Conservation (phyloP, 2,888 invertebrate species). For the Drosophila paramelanica region DNA sequence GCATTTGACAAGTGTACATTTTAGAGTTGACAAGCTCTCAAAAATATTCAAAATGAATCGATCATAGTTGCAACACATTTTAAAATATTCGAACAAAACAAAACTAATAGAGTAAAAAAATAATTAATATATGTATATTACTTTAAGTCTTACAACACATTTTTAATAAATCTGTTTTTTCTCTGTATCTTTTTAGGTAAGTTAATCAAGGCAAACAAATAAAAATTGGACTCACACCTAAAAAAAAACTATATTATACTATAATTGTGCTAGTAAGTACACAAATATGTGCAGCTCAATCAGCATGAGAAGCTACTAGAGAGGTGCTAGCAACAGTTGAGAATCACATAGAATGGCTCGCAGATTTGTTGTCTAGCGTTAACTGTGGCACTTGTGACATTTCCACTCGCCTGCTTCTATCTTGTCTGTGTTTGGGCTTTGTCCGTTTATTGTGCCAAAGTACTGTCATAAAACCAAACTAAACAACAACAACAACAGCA, state of each 20-base stretch:
- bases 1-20: not conserved
- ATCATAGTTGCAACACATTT: not conserved
- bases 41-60: not conserved
- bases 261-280: too few species aligned
- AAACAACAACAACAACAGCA: slow-evolving; percentile 2
- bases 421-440: slow-evolving; percentile 33
- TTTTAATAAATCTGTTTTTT: not conserved
- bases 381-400: slow-evolving; percentile 8
- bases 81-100: too few species aligned
- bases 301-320: slow-evolving; percentile 14
- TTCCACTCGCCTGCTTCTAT: slow-evolving; percentile 16
- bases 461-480: slow-evolving; percentile 30
- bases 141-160: slow-evolving; percentile 1
- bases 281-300: not conserved
- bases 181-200: slow-evolving; percentile 58
- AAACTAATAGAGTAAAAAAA: too few species aligned
- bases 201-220: slow-evolving; percentile 16
- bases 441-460: slow-evolving; percentile 40
- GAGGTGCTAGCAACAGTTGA: slow-evolving; percentile 12
- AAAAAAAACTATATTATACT: not conserved
- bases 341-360: slow-evolving; percentile 7
- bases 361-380: slow-evolving; percentile 5
- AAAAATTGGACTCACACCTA: not conserved
- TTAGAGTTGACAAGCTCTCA: not conserved
- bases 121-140: too few species aligned